Evolutionary conservation across 2,797 vertebrate genomes (phyloP).

Genomic region (Sebastes matsubarae): DNA sequence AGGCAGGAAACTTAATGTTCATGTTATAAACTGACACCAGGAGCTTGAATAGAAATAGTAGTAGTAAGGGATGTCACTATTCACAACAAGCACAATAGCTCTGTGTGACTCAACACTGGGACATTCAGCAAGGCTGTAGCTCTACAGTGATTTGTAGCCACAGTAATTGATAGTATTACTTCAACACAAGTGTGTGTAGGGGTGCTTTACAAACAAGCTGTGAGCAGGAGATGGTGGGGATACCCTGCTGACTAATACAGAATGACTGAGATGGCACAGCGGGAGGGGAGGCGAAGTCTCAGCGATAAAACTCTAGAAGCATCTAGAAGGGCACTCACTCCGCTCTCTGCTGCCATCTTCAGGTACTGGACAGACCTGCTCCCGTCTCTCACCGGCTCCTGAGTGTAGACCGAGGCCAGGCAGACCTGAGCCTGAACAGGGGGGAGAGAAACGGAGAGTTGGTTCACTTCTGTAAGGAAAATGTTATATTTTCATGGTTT

Average conservation of each 20-base stretch:
- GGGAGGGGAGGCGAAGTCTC: background rate
- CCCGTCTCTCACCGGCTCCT: constrained; percentile 75
- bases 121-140: background rate
- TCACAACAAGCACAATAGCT: background rate
- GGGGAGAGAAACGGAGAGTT: background rate
- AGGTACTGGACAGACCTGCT: constrained; percentile 86
- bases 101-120: background rate
- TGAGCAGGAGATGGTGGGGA: background rate
- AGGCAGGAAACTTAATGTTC: background rate
- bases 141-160: background rate
- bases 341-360: constrained; percentile 87
- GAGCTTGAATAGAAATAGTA: background rate
- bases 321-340: constrained; percentile 80
- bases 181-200: background rate
- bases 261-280: background rate
- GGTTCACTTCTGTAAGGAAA: background rate
- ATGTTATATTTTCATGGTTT: background rate
- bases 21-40: background rate
- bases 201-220: background rate
- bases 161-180: background rate
- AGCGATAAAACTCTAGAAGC: constrained; percentile 42
- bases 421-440: constrained; percentile 89
- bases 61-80: background rate
- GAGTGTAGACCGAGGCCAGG: constrained; percentile 88
- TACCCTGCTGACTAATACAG: background rate